Evolutionary conservation across 1,140 invertebrate genomes (phyloP).

Genomic region (Drepana arcuata): DNA sequence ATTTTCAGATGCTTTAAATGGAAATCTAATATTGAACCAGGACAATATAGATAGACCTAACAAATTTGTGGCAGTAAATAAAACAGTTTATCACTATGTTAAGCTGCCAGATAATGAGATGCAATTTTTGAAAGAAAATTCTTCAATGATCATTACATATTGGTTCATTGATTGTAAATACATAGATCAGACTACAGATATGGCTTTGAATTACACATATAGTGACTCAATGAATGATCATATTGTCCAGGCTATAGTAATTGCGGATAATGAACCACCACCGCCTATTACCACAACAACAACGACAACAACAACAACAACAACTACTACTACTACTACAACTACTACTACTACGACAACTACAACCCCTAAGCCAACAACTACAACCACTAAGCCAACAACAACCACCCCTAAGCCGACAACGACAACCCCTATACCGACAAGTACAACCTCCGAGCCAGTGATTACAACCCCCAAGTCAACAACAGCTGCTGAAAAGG

Average conservation of each 20-base stretch:
- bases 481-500: constrained; percentile 16
- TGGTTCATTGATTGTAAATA: constrained; percentile 86
- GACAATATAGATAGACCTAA: constrained; percentile 70
- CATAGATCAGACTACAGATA: constrained; percentile 76
- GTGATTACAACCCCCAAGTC: constrained; percentile 14
- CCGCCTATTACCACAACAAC: constrained; percentile 75
- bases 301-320: constrained; percentile 72
- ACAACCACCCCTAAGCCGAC: constrained; percentile 24
- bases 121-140: constrained; percentile 73
- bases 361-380: constrained; percentile 27
- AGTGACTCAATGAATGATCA: constrained; percentile 73
- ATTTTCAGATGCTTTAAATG: constrained; percentile 76
- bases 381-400: constrained; percentile 26
- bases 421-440: constrained; percentile 14
- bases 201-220: constrained; percentile 77
- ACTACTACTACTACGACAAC: constrained; percentile 52
- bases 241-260: constrained; percentile 78
- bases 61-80: constrained; percentile 76
- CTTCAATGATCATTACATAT: constrained; percentile 77
- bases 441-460: constrained; percentile 24
- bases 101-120: constrained; percentile 74
- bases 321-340: constrained; percentile 66
- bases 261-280: constrained; percentile 77
- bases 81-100: constrained; percentile 73
- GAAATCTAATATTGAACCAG: constrained; percentile 75